Percentiles rank a stretch among this genome's conserved stretches.
These are phyloP conservation scores for Conus betulinus DNA, from an alignment of 1,140 invertebrate genomes.

Conservation along the genomic window DNA sequence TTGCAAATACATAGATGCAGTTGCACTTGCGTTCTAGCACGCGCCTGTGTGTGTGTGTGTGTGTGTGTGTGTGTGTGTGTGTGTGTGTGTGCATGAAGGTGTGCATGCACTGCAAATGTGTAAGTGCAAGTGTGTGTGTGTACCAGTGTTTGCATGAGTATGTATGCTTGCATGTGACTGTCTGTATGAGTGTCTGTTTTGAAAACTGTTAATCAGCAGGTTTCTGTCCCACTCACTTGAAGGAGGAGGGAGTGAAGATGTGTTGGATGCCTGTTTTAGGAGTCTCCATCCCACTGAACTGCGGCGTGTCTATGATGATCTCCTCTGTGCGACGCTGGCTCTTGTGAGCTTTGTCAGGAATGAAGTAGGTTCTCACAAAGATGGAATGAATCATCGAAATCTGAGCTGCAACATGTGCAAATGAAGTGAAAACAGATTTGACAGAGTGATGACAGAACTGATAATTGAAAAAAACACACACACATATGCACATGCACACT, in stretches of 20 bases:
- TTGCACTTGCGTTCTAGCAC: too few species aligned
- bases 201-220: background rate
- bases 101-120: too few species aligned
- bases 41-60: too few species aligned
- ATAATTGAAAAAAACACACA: background rate
- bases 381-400: slow-evolving; percentile 70
- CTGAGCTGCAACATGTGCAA: slow-evolving; percentile 54
- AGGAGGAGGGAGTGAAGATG: slow-evolving; percentile 69
- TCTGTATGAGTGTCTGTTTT: background rate
- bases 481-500: background rate
- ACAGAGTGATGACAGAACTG: background rate
- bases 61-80: too few species aligned
- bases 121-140: too few species aligned
- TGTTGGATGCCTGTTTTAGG: slow-evolving; percentile 56
- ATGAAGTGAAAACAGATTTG: background rate
- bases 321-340: slow-evolving; percentile 70
- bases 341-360: slow-evolving; percentile 66
- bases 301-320: slow-evolving; percentile 55
- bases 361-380: slow-evolving; percentile 68
- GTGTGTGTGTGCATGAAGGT: too few species aligned
- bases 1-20: too few species aligned
- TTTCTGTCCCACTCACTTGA: slow-evolving; percentile 47
- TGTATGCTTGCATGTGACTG: too few species aligned
- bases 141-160: too few species aligned
- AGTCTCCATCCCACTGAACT: slow-evolving; percentile 42